Percentiles rank a stretch among this genome's conserved stretches.
These are phyloP conservation scores for Nothoprocta perdicaria DNA, from an alignment of 2,113 vertebrate genomes.

Conservation along the genomic window DNA sequence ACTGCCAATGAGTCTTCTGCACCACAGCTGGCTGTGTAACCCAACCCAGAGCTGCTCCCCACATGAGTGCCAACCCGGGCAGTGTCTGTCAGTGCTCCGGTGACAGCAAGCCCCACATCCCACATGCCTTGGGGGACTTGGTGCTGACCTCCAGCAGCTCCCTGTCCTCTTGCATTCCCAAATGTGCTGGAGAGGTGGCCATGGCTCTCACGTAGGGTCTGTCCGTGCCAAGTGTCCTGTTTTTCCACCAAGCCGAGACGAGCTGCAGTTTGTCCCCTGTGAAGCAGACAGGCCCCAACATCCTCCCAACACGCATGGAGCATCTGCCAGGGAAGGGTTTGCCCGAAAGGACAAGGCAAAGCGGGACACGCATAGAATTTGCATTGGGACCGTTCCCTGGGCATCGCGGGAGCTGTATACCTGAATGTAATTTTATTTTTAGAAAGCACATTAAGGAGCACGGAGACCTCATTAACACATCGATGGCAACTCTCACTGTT, in stretches of 20 bases:
- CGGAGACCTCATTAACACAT: constrained; percentile 37
- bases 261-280: background rate
- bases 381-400: background rate
- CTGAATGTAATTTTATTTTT: constrained; percentile 53
- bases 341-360: background rate
- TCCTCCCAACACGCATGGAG: background rate
- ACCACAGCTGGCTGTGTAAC: constrained; percentile 15
- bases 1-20: constrained; percentile 41
- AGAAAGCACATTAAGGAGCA: constrained; percentile 36
- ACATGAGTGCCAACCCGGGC: constrained; percentile 20
- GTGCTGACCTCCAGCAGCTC: background rate
- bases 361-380: background rate
- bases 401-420: background rate
- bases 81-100: fast-evolving
- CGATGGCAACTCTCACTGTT: constrained; percentile 20
- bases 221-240: background rate
- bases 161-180: background rate
- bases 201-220: background rate
- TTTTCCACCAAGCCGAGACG: background rate
- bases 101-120: background rate
- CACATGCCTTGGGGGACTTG: fast-evolving
- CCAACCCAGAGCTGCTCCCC: background rate
- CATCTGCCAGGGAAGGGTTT: background rate
- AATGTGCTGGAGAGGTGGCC: background rate
- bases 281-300: background rate